These are phyloP conservation scores for Limonius californicus DNA, from an alignment of 1,140 invertebrate species.

Conservation along the genomic window DNA sequence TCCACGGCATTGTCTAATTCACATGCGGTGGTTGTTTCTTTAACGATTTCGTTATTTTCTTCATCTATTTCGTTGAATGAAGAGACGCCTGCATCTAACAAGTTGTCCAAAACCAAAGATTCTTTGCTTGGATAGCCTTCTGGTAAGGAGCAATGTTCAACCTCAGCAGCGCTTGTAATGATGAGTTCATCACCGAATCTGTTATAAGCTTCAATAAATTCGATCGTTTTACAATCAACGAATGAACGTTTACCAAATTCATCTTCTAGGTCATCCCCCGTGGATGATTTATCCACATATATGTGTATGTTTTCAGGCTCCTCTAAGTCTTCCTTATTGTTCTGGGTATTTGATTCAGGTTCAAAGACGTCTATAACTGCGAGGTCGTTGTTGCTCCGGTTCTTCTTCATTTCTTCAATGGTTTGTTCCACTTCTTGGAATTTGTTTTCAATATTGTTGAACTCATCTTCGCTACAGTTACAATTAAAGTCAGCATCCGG, in stretches of 20 bases:
- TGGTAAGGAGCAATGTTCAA: background rate
- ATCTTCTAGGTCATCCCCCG: background rate
- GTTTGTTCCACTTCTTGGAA: background rate
- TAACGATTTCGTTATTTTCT: background rate
- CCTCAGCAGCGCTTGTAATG: background rate
- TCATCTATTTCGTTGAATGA: background rate
- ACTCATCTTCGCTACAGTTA: background rate
- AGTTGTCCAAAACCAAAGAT: background rate
- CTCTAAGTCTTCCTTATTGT: constrained; percentile 22
- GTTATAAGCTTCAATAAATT: constrained; percentile 21
- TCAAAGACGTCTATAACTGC: background rate
- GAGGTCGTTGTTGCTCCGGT: background rate
- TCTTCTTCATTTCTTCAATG: background rate
- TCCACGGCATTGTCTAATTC: no score
- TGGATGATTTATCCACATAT: background rate
- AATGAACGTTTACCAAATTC: constrained; percentile 16
- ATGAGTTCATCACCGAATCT: constrained; percentile 16
- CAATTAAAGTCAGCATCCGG: background rate
- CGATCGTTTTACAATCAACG: background rate
- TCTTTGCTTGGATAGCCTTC: background rate
- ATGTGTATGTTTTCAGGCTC: background rate
- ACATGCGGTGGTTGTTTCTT: no score
- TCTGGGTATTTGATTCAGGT: background rate
- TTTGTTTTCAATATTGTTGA: background rate
- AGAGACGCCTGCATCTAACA: no score